A percentile compares a stretch with the other conserved stretches of the same genome.
Conservation (phyloP, 2,888 invertebrate genomes). For the Crossocerus cetratus region DNA sequence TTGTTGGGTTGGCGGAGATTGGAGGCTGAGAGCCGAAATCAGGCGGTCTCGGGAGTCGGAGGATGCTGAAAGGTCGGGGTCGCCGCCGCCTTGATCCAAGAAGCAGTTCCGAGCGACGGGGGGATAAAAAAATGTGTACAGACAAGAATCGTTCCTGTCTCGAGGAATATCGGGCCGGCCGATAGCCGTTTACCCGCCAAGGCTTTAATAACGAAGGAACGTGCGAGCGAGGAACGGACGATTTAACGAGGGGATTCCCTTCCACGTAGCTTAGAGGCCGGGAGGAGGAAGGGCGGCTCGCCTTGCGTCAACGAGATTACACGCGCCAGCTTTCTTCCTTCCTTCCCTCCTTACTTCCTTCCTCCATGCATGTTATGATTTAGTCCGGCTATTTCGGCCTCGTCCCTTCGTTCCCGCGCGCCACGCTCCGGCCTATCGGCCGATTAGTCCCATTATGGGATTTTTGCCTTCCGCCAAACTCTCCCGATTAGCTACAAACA, state of each 20-base stretch:
- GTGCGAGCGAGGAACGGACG: conserved; percentile 58
- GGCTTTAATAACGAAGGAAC: conserved; percentile 68
- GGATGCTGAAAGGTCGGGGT: neutral
- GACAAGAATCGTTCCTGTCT: conserved; percentile 20
- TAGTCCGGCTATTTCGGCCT: conserved; percentile 17
- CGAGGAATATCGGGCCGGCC: conserved; percentile 35
- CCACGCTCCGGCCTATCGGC: too few relatives aligned
- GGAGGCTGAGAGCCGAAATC: too few relatives aligned
- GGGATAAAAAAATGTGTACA: conserved; percentile 5
- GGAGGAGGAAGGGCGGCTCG: conserved; percentile 34
- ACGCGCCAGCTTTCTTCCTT: conserved; percentile 64
- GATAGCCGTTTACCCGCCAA: conserved; percentile 53
- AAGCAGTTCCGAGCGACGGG: neutral
- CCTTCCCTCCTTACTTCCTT: conserved; percentile 38
- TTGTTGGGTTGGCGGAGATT: too few relatives aligned
- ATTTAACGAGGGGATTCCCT: conserved; percentile 68
- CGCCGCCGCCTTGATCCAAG: neutral
- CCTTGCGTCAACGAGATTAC: conserved; percentile 71
- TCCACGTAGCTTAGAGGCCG: conserved; percentile 27
- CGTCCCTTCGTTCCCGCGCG: conserved; percentile 20
- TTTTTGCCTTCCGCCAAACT: neutral
- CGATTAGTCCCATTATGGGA: conserved; percentile 7
- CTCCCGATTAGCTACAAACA: too few relatives aligned
- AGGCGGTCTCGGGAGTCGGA: too few relatives aligned
- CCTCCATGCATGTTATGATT: conserved; percentile 50